Evolutionary conservation across 2,113 vertebrate genomes (phyloP), one percentile per base, ranked within the genome.

Genomic region (Chamaea fasciata): DNA sequence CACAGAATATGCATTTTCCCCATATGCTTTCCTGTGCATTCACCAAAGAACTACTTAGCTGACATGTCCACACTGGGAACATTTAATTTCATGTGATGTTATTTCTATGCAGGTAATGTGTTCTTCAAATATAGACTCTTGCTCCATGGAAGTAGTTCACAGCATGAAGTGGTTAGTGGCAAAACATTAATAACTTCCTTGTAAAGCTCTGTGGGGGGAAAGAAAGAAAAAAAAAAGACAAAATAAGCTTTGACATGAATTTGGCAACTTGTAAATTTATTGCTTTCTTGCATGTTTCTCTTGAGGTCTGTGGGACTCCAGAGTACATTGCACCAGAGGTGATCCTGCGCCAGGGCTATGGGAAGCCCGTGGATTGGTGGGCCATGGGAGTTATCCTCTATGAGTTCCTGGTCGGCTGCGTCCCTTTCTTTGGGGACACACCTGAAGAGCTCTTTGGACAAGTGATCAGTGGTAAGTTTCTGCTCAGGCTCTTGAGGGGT

Each of bases 361-460:
- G 99, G 65, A 99, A 99, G 94, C 99, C 99, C 0, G 99, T 99
- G 96, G 99, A 99, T 96, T 99, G 99, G 99, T 99, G 99, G 99
- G 99, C 99, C 47, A 99, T 99, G 99, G 99, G 99, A 9, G 75
- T 99, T 69, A 99, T 99, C 97, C 98, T 99, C 49, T 99, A 99
- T 1, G 99, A 99, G 96, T 99, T 99, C 96, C 98, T 99, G 47
- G 98, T 99, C 4, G 99, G 99, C 88, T 99, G 99, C 0, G 99
- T 99, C 3, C 99, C 99, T 9, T 99, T 99, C 97, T 99, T 99
- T 64, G 99, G 99, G 67, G 99, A 99, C 97, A 99, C 99, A 2
- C 98, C 99, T 2, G 99, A 99, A 90, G 99, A 99, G 90, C 98
- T 99, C 65, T 99, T 99, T 87, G 99, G 99, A 93, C 99, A 99